Conservation (phyloP, 2,888 invertebrate species). For the Gisinianus flammeolus region DNA sequence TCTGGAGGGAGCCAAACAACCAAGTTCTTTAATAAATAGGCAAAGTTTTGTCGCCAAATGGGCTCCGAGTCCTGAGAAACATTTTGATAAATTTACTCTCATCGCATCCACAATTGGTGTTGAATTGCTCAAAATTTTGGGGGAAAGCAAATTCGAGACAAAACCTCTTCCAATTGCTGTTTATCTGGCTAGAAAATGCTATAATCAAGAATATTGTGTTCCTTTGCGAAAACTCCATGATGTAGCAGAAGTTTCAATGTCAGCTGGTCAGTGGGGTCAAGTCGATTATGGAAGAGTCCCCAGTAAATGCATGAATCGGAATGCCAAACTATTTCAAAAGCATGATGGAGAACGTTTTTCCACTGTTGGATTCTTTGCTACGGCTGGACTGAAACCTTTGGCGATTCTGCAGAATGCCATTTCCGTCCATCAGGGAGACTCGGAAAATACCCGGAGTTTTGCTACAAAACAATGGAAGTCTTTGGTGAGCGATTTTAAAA, state of each 20-base stretch:
- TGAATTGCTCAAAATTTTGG: neutral
- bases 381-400: slow-evolving; percentile 48
- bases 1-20: neutral
- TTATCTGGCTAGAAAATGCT: slow-evolving; percentile 37
- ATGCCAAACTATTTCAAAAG: slow-evolving; percentile 36
- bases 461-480: slow-evolving; percentile 47
- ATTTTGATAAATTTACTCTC: slow-evolving; percentile 38
- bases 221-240: slow-evolving; percentile 37
- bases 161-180: neutral
- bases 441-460: too few species aligned
- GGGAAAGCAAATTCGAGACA: neutral
- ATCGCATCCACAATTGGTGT: neutral
- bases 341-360: slow-evolving; percentile 42
- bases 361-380: too few species aligned
- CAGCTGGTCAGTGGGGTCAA: slow-evolving; percentile 38
- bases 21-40: too few species aligned
- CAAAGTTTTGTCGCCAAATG: slow-evolving; percentile 47
- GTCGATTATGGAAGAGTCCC: slow-evolving; percentile 47
- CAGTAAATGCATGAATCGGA: slow-evolving; percentile 44
- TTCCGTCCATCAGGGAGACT: neutral
- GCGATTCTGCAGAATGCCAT: slow-evolving; percentile 28
- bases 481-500: slow-evolving; percentile 41
- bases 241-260: slow-evolving; percentile 44
- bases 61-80: slow-evolving; percentile 49
- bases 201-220: slow-evolving; percentile 41